Conservation (phyloP, 1,140 invertebrate species). For the Neodiprion virginianus region DNA sequence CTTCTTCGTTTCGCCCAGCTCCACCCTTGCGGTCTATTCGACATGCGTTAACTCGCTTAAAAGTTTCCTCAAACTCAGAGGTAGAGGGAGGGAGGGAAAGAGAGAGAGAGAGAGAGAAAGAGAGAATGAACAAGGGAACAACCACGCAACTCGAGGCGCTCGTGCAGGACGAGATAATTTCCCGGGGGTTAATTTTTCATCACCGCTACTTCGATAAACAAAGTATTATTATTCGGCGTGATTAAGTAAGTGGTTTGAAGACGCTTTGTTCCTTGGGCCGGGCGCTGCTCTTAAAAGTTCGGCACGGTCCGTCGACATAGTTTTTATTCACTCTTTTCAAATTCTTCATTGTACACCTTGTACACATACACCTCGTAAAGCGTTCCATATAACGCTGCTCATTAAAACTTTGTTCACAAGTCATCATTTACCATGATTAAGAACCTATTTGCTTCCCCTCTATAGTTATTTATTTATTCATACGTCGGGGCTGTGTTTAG, state of each 20-base stretch:
- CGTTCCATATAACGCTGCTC: no score
- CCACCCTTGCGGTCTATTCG: slow-evolving; percentile 15
- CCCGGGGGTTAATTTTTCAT: slow-evolving; percentile 50
- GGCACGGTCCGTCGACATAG: no score
- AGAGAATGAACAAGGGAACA: slow-evolving; percentile 22
- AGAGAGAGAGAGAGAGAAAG: slow-evolving; percentile 5
- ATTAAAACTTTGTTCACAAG: no score
- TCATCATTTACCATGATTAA: no score
- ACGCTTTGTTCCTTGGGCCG: no score
- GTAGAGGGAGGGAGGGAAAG: slow-evolving; percentile 7
- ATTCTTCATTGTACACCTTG: no score
- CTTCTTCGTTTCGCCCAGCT: slow-evolving; percentile 8
- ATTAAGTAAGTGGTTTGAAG: neutral
- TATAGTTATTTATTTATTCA: no score
- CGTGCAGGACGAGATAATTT: slow-evolving; percentile 43
- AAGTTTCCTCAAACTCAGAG: slow-evolving; percentile 18
- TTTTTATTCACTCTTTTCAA: no score
- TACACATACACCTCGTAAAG: no score
- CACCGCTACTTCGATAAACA: slow-evolving; percentile 30
- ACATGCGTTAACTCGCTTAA: slow-evolving; percentile 28
- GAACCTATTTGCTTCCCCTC: no score
- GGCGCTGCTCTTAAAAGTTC: no score
- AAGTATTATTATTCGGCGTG: neutral
- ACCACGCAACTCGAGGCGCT: slow-evolving; percentile 22
- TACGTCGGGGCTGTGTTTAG: no score